Evolutionary conservation across 1,140 invertebrate genomes (phyloP).

Genomic region (Cydia amplana): DNA sequence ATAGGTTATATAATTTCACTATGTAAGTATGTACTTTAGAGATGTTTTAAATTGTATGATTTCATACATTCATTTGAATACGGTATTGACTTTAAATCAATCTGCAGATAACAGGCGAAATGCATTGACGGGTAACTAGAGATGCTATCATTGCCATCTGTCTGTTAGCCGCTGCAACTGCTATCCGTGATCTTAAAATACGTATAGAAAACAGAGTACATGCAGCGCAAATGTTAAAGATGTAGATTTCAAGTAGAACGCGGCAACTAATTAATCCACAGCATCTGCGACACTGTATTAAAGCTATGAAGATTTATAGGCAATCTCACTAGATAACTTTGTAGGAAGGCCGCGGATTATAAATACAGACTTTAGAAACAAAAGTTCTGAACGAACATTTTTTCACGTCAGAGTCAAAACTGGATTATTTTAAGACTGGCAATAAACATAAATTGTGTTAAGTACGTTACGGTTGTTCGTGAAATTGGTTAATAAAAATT

Average conservation of each 20-base stretch:
- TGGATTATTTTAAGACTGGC: constrained; percentile 10
- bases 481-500: constrained; percentile 30
- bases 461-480: constrained; percentile 27
- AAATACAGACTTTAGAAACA: constrained; percentile 23
- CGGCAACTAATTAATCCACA: constrained; percentile 31
- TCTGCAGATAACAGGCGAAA: constrained; percentile 3
- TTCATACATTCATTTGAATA: not conserved
- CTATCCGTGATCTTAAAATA: constrained; percentile 24
- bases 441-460: constrained; percentile 32
- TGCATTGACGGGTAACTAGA: constrained; percentile 24
- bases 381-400: not conserved
- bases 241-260: constrained; percentile 31
- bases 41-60: too few species aligned
- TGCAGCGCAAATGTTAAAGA: constrained; percentile 29
- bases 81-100: constrained; percentile 5
- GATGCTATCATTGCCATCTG: constrained; percentile 27
- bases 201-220: constrained; percentile 1
- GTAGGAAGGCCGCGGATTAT: constrained; percentile 1
- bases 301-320: constrained; percentile 32
- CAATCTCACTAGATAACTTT: constrained; percentile 28
- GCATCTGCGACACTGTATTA: constrained; percentile 28
- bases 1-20: not conserved
- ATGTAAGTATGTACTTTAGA: not conserved
- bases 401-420: constrained; percentile 10
- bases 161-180: constrained; percentile 24